Percentiles rank a stretch among this genome's conserved stretches.
These are phyloP conservation scores for Odontomyia ornata DNA, from an alignment of 2,888 invertebrate genomes.

Conservation along the genomic window DNA sequence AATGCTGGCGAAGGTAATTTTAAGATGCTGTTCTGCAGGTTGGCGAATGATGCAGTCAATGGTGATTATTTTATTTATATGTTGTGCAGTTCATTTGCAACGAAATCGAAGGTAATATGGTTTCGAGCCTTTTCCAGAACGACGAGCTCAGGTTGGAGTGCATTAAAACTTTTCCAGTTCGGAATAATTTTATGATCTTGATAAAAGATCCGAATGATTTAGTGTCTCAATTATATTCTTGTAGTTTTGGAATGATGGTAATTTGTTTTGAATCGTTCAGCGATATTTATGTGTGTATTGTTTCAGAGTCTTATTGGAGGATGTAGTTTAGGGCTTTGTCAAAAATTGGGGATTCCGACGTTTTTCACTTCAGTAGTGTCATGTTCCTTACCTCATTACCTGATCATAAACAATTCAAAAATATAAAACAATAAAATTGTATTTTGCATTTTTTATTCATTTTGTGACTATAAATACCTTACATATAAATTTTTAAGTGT, in stretches of 20 bases:
- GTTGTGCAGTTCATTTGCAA: background rate
- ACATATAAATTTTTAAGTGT: conserved; percentile 45
- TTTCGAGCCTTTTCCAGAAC: background rate
- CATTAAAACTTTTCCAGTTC: background rate
- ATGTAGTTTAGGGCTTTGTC: too few species aligned
- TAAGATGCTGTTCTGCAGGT: background rate
- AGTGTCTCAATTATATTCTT: too few species aligned
- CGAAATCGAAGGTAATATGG: background rate
- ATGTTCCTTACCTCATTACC: too few species aligned
- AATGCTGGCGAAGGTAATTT: background rate
- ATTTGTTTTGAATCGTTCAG: too few species aligned
- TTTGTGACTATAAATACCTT: conserved; percentile 42
- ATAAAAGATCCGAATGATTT: too few species aligned
- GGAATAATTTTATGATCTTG: background rate
- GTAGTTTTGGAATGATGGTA: too few species aligned
- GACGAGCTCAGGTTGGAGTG: background rate
- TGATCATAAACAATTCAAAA: too few species aligned
- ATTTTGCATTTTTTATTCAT: background rate
- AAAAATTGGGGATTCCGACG: too few species aligned
- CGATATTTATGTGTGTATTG: too few species aligned
- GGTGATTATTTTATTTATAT: background rate
- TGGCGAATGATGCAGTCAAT: background rate
- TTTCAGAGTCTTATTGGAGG: too few species aligned
- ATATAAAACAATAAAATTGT: too few species aligned
- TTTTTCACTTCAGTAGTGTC: too few species aligned